A percentile compares a stretch with the other conserved stretches of the same genome.
phyloP scores from a whole-genome alignment of 2,113 vertebrate species.

The Etia nguti region DNA sequence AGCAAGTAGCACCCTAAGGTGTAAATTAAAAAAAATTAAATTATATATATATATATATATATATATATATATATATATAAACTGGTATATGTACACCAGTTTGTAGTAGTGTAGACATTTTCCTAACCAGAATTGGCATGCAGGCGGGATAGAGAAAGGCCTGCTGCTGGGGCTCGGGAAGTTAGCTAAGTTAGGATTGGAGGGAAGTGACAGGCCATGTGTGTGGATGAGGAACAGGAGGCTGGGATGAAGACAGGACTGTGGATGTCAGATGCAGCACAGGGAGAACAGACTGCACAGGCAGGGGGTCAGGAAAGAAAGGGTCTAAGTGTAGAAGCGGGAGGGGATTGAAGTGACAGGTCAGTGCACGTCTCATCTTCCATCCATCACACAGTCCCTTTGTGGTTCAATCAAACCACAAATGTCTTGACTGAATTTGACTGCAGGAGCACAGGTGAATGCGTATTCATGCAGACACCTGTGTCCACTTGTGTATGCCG shows the following conservation, averaged over 20 bases:
- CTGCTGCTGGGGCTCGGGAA: neutral
- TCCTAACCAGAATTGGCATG: neutral
- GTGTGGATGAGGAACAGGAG: neutral
- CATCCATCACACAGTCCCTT: conserved; percentile 52
- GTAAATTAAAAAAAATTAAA: neutral
- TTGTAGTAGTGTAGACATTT: neutral
- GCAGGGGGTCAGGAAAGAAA: conserved; percentile 25
- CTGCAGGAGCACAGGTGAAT: conserved; percentile 24
- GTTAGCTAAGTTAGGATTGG: neutral
- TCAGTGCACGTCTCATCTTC: conserved; percentile 46
- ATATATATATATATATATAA: neutral
- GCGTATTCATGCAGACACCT: conserved; percentile 21
- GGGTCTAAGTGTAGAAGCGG: neutral
- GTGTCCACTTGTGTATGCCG: neutral
- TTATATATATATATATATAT: too few species aligned
- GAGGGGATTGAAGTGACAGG: conserved; percentile 40
- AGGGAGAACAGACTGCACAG: conserved; percentile 10
- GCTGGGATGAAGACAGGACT: neutral
- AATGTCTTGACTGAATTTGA: conserved; percentile 35
- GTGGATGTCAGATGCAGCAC: neutral
- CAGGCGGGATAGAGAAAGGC: neutral
- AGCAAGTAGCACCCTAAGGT: conserved; percentile 10
- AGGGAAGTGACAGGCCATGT: conserved; percentile 4
- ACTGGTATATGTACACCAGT: neutral
- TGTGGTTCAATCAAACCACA: conserved; percentile 45